phyloP scores from a whole-genome alignment of 2,888 invertebrate species.

The Pantelozetes paolii region DNA sequence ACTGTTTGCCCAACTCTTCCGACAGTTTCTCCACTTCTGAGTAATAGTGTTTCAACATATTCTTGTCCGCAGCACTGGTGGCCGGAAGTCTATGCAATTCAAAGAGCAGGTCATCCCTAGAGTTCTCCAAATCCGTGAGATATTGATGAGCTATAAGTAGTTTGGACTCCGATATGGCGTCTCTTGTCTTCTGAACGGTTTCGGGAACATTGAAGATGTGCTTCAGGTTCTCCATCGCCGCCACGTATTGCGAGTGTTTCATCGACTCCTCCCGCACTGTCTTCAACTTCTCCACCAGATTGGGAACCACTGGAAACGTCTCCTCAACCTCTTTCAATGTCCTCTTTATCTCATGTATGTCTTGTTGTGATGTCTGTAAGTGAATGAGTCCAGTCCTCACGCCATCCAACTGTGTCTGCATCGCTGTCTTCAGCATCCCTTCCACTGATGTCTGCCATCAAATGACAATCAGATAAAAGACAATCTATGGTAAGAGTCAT shows the following conservation, averaged over 20 bases:
- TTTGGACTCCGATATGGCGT: slow-evolving; percentile 90
- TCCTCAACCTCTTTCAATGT: slow-evolving; percentile 72
- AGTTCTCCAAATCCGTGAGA: slow-evolving; percentile 89
- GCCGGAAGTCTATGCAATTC: slow-evolving; percentile 90
- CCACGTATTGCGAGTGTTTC: slow-evolving; percentile 89
- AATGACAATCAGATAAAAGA: neutral
- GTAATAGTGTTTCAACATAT: slow-evolving; percentile 91
- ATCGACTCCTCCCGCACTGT: slow-evolving; percentile 87
- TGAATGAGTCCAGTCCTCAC: slow-evolving; percentile 89
- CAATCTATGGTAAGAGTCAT: neutral
- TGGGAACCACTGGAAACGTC: slow-evolving; percentile 69
- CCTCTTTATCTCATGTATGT: slow-evolving; percentile 65
- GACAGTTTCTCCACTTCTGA: slow-evolving; percentile 89
- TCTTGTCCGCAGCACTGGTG: slow-evolving; percentile 81
- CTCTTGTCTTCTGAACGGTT: slow-evolving; percentile 87
- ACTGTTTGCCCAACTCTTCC: slow-evolving; percentile 79
- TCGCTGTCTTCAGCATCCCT: slow-evolving; percentile 92
- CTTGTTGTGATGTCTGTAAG: slow-evolving; percentile 75
- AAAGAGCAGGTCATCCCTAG: slow-evolving; percentile 88
- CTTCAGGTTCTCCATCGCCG: slow-evolving; percentile 94
- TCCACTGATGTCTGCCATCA: slow-evolving; percentile 72
- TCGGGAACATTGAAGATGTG: slow-evolving; percentile 97
- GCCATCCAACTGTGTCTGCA: slow-evolving; percentile 95
- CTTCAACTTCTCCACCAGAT: slow-evolving; percentile 72
- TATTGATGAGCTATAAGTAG: slow-evolving; percentile 85